These are phyloP conservation scores for Labroides dimidiatus DNA, from an alignment of 2,797 vertebrate genomes.

Conservation along the genomic window DNA sequence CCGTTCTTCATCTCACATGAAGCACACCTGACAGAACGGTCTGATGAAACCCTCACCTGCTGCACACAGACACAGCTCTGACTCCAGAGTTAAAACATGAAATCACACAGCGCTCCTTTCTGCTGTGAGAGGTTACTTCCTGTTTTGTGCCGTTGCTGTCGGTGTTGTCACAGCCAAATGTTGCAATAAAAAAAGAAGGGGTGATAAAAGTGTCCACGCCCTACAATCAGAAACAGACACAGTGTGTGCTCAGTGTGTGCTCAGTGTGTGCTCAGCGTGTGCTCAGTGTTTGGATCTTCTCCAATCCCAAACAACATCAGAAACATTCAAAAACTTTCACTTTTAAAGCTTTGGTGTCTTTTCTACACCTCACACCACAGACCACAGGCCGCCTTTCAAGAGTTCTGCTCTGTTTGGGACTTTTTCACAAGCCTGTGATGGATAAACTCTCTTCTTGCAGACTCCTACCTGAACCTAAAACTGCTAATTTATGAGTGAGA, in stretches of 20 bases:
- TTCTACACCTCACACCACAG: no score
- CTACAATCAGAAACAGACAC: neutral
- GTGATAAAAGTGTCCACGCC: constrained; percentile 1
- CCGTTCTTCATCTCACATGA: neutral
- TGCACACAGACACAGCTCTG: neutral
- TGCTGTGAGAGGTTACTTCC: constrained; percentile 1
- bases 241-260: neutral
- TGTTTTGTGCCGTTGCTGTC: constrained; percentile 1
- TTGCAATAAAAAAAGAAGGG: constrained; percentile 16
- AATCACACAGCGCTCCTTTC: neutral
- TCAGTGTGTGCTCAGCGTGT: neutral
- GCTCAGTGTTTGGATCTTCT: no score
- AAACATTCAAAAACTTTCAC: no score
- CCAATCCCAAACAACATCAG: no score
- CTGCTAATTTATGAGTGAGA: no score
- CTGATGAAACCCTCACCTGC: no score
- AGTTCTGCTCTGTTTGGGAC: no score
- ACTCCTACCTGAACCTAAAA: no score
- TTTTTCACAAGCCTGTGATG: no score
- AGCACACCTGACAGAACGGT: neutral
- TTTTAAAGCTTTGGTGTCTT: no score
- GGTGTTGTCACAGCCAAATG: constrained; percentile 12
- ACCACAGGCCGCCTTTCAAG: no score
- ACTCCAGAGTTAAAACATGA: neutral
- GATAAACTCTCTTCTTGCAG: no score